phyloP scores from a whole-genome alignment of 2,797 vertebrate genomes.

The Coregonus sp. region DNA sequence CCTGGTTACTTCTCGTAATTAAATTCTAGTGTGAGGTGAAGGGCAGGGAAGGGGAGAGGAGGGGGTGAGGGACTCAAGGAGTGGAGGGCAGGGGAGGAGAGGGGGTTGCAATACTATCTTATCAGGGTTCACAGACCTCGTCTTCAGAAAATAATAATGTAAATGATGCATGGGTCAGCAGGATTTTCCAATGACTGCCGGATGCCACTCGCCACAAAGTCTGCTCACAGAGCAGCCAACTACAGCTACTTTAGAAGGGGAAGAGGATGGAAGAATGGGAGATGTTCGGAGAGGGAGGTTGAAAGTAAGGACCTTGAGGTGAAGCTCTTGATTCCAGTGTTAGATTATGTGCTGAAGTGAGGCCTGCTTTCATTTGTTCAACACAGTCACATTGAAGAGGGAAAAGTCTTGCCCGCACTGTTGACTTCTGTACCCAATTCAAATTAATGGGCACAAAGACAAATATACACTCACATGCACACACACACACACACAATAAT shows the following conservation, averaged over 20 bases:
- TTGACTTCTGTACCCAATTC: background rate
- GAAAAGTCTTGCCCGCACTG: background rate
- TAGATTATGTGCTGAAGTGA: background rate
- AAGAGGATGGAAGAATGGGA: background rate
- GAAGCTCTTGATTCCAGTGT: conserved; percentile 1
- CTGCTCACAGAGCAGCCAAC: background rate
- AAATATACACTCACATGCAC: conserved; percentile 4
- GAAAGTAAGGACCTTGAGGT: background rate
- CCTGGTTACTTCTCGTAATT: conserved; percentile 57
- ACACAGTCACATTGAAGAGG: background rate
- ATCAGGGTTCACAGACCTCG: conserved; percentile 33
- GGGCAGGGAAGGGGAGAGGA: conserved; percentile 35
- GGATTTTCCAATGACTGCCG: conserved; percentile 16
- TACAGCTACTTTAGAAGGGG: background rate
- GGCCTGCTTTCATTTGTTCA: background rate
- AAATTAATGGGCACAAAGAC: conserved; percentile 9
- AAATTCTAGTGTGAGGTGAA: conserved; percentile 58
- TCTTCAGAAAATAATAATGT: conserved; percentile 40
- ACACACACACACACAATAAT: conserved; percentile 8
- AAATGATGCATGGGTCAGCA: conserved; percentile 44
- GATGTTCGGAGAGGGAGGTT: background rate
- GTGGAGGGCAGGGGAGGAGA: conserved; percentile 33
- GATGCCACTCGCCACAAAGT: background rate
- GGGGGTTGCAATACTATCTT: conserved; percentile 23
- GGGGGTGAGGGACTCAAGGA: conserved; percentile 23